Evolutionary conservation across 2,113 vertebrate species (phyloP).

Genomic region (Indri indri): DNA sequence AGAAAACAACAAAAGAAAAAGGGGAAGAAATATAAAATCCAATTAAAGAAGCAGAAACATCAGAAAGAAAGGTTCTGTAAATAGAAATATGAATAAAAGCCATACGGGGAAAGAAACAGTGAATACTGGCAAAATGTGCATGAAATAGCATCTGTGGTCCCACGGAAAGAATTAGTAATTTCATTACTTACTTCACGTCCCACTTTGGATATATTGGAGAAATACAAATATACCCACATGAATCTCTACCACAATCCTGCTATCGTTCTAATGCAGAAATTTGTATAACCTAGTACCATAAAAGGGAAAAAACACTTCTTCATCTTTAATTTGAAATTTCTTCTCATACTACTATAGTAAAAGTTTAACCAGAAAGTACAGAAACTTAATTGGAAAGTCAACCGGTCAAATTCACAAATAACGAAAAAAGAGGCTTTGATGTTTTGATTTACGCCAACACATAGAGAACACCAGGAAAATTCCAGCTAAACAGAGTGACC

Average conservation of each 20-base stretch:
- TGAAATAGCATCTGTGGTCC: neutral
- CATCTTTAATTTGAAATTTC: neutral
- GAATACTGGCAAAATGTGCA: neutral
- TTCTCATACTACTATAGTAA: neutral
- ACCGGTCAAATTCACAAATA: neutral
- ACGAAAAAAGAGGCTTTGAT: too few relatives aligned
- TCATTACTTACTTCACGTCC: neutral
- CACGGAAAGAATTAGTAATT: rapidly evolving
- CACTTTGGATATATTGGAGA: rapidly evolving
- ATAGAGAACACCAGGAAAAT: neutral
- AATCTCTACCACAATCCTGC: rapidly evolving
- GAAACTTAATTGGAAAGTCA: neutral
- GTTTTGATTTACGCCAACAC: rapidly evolving
- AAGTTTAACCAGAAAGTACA: neutral
- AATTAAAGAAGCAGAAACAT: slow-evolving; percentile 31
- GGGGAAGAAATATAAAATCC: slow-evolving; percentile 64
- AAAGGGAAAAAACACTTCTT: neutral
- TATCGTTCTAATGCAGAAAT: rapidly evolving
- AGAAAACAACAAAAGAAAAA: slow-evolving; percentile 55
- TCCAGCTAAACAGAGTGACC: rapidly evolving
- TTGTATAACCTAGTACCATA: rapidly evolving
- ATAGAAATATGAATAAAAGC: neutral
- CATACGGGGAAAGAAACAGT: neutral
- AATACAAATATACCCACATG: rapidly evolving
- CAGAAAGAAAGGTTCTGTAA: neutral